Evolutionary conservation across 1,140 invertebrate genomes (phyloP), one percentile per base, ranked within the genome.

Genomic region (Epicauta chinensis): DNA sequence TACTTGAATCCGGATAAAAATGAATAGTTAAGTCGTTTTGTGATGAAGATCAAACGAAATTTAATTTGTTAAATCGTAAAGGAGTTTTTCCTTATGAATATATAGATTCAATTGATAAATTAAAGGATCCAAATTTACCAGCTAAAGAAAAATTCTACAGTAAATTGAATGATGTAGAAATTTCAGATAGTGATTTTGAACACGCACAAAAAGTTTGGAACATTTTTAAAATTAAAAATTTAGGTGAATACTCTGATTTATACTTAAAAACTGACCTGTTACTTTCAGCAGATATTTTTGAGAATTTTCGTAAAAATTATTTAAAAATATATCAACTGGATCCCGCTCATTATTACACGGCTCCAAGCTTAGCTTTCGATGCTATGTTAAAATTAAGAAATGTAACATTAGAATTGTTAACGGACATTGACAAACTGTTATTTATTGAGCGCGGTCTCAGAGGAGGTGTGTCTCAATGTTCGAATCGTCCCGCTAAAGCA

Each of bases 161-260:
- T 55, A 56, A 17, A 38, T 44, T 73, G 34, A 63, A 46, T 30
- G 35, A 64, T 38, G 31, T 44, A 12, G 15, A 57, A 16, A 65
- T 72, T 41, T 45, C 36, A 15, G 55, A 58, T 14, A 55, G 61
- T 16, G 66, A 75, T 30, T 76, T 75, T 64, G 5, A 50, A 12
- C 69, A 73, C 65, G 73, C 71, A 5, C 23, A 61, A 55, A 63
- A 65, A 3, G 63, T 76, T 16, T 76, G 73, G 72, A 40, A 66
- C 14, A 55, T 23, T 36, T 77, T 77, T 58, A 60, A 68, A 15
- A 60, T 66, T 48, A 36, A 61, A 56, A 68, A 44, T 40, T 34
- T 75, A 12, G 55, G 65, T 7, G 64, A 75, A 34, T 74, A 72
- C 60, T 60, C 67, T 30, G 66, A 72, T 47, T 53, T 75, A 17